These are phyloP conservation scores for Nanorana parkeri DNA, from an alignment of 2,113 vertebrate species.

Conservation along the genomic window DNA sequence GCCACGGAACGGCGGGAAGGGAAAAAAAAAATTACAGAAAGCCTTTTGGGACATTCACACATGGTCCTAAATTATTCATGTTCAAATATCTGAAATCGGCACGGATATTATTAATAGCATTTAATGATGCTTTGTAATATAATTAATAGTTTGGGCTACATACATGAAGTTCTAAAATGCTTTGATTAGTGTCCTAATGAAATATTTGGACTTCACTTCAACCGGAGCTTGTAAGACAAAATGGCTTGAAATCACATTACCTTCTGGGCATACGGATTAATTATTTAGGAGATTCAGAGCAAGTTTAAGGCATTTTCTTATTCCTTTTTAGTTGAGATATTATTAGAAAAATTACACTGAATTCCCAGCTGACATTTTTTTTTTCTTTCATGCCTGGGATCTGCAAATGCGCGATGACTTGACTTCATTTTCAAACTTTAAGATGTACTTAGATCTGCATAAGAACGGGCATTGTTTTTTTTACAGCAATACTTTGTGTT, in stretches of 20 bases:
- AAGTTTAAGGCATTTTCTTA: background rate
- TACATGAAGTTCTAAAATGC: background rate
- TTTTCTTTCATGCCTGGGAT: no score
- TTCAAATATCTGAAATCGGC: background rate
- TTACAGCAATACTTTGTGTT: no score
- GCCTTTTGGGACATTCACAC: background rate
- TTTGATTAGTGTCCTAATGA: slow-evolving; percentile 37
- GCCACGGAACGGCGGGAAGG: background rate
- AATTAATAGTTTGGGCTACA: slow-evolving; percentile 26
- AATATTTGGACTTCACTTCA: slow-evolving; percentile 30
- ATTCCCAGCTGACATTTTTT: background rate
- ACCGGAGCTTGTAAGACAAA: background rate
- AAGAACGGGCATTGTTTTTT: no score
- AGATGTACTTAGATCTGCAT: no score
- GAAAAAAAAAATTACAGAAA: background rate
- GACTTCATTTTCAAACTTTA: no score
- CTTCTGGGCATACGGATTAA: slow-evolving; percentile 19
- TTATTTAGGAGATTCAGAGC: slow-evolving; percentile 3
- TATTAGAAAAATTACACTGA: slow-evolving; percentile 4
- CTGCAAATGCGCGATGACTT: no score
- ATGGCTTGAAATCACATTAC: background rate
- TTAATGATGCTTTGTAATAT: slow-evolving; percentile 23
- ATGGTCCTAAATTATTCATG: slow-evolving; percentile 17
- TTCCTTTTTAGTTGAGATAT: background rate
- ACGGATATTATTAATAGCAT: slow-evolving; percentile 27